Conservation (phyloP, 2,113 vertebrate species). For the Cynopterus brachyotis region DNA sequence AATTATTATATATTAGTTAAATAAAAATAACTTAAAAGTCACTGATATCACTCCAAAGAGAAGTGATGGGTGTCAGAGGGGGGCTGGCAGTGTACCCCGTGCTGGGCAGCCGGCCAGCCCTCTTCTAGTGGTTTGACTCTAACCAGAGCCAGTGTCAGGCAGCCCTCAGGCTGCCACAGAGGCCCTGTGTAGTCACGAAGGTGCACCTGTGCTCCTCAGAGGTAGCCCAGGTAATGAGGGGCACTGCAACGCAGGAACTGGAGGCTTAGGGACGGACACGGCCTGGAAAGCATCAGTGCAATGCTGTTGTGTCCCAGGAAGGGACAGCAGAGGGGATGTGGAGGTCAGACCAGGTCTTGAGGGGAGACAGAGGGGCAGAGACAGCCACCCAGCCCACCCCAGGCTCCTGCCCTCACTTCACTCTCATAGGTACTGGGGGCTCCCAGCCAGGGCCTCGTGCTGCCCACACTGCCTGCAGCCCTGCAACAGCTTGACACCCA, state of each 20-base stretch:
- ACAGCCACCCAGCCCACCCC: neutral
- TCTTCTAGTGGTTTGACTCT: constrained; percentile 84
- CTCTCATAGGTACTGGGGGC: neutral
- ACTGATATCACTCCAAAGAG: constrained; percentile 63
- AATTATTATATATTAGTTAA: constrained; percentile 76
- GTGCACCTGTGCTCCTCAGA: neutral
- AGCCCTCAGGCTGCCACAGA: neutral
- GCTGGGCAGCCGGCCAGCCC: neutral
- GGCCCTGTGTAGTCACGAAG: neutral
- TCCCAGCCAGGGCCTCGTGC: neutral
- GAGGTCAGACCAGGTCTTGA: neutral
- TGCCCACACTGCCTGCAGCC: constrained; percentile 90
- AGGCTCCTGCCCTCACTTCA: neutral
- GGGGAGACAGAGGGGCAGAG: neutral
- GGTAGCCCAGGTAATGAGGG: neutral
- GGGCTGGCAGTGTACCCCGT: neutral
- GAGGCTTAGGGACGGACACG: neutral
- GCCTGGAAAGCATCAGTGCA: constrained; percentile 49
- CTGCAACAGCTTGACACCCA: neutral
- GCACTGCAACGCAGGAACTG: neutral
- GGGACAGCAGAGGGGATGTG: neutral
- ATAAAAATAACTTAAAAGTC: constrained; percentile 77
- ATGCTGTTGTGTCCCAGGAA: constrained; percentile 26
- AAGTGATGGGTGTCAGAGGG: constrained; percentile 47
- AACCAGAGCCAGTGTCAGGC: constrained; percentile 74